phyloP scores from a whole-genome alignment of 2,888 invertebrate genomes.

The Eupithecia tripunctaria region DNA sequence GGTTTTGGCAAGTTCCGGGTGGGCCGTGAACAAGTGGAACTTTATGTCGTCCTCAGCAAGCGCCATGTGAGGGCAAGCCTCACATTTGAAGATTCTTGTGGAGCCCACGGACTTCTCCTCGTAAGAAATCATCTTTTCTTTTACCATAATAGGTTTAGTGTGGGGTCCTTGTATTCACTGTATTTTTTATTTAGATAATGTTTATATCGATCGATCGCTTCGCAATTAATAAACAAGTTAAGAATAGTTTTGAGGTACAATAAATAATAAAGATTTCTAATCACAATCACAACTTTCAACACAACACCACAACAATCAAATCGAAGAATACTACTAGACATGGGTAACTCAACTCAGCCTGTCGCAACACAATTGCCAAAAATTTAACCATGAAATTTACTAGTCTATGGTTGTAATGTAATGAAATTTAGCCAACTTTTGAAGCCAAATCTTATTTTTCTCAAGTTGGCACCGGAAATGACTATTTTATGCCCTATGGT shows the following conservation, averaged over 20 bases:
- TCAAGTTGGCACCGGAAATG: too few species aligned
- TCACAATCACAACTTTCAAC: not conserved
- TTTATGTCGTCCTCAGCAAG: constrained; percentile 81
- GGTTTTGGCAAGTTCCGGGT: constrained; percentile 78
- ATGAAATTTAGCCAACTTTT: too few species aligned
- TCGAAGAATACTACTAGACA: too few species aligned
- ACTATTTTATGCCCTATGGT: too few species aligned
- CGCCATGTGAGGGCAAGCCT: constrained; percentile 83
- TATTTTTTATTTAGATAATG: not conserved
- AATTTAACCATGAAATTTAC: too few species aligned
- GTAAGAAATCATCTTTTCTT: constrained; percentile 78
- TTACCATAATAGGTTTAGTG: constrained; percentile 53
- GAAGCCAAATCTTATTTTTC: too few species aligned
- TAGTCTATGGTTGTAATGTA: too few species aligned
- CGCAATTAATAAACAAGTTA: not conserved
- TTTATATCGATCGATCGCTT: not conserved
- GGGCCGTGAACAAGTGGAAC: constrained; percentile 79
- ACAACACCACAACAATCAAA: not conserved
- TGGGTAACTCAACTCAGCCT: too few species aligned
- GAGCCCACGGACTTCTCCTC: constrained; percentile 80
- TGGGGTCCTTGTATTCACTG: constrained; percentile 12
- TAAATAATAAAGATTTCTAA: not conserved
- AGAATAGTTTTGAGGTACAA: not conserved
- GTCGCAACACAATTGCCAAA: too few species aligned
- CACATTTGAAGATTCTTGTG: constrained; percentile 82